Percentiles rank a stretch among this genome's conserved stretches.
phyloP scores from a whole-genome alignment of 2,888 invertebrate genomes.

The Xestobium rufovillosum region DNA sequence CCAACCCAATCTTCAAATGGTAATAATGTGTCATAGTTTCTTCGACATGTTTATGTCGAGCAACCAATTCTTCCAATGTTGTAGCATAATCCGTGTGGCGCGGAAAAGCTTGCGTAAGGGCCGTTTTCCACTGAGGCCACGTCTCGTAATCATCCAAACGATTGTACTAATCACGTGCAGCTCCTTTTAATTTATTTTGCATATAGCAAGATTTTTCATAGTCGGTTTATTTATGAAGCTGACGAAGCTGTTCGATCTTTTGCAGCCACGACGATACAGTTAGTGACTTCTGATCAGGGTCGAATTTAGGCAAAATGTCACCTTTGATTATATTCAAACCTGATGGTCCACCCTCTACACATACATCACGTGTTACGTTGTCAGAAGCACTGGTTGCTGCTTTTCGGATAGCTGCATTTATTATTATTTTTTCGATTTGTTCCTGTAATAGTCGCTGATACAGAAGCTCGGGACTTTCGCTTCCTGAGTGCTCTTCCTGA shows the following conservation, averaged over 20 bases:
- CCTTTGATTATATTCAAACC: too few relatives aligned
- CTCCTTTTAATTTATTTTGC: too few relatives aligned
- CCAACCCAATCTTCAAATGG: constrained; percentile 25
- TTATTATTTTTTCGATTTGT: too few relatives aligned
- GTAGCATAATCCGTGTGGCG: constrained; percentile 28
- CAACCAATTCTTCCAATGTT: constrained; percentile 27
- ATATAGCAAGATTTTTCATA: constrained; percentile 13
- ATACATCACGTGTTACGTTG: too few relatives aligned
- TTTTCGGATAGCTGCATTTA: too few relatives aligned
- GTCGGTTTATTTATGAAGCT: constrained; percentile 12
- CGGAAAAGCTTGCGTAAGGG: constrained; percentile 22
- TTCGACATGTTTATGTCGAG: constrained; percentile 22
- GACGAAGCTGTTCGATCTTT: constrained; percentile 14
- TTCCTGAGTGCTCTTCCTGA: too few relatives aligned
- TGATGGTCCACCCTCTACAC: too few relatives aligned
- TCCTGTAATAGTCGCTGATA: too few relatives aligned
- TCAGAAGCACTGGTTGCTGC: too few relatives aligned
- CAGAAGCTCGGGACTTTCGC: too few relatives aligned
- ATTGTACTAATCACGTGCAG: constrained; percentile 19
- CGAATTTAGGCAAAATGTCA: constrained; percentile 12
- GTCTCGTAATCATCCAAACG: constrained; percentile 21
- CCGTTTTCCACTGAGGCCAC: constrained; percentile 30
- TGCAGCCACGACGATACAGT: constrained; percentile 12
- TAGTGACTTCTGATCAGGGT: constrained; percentile 10
- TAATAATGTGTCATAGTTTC: constrained; percentile 32